Evolutionary conservation across 2,888 invertebrate species (phyloP).

Genomic region (Eupsilia transversa): DNA sequence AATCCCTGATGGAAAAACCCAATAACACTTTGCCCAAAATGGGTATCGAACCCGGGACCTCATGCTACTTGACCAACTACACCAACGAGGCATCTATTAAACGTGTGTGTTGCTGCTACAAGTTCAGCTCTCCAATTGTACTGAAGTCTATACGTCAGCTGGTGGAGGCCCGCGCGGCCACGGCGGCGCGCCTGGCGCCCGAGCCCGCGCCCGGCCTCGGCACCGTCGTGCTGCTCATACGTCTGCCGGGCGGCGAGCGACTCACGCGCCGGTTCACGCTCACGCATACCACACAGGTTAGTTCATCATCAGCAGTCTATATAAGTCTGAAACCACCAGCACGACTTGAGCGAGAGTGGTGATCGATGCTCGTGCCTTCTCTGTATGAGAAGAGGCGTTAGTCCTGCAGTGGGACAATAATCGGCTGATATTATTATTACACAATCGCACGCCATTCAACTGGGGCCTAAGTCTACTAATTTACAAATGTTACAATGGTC

Average conservation of each 20-base stretch:
- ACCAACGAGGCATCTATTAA: background rate
- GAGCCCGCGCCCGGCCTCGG: slow-evolving; percentile 94
- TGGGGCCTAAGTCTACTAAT: no score
- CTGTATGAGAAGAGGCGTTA: background rate
- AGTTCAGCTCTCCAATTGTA: slow-evolving; percentile 42
- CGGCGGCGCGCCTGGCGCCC: slow-evolving; percentile 92
- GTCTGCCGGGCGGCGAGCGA: slow-evolving; percentile 96
- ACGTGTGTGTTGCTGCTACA: background rate
- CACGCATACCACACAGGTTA: slow-evolving; percentile 95
- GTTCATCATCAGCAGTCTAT: background rate
- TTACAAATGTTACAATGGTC: no score
- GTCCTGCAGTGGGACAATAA: background rate
- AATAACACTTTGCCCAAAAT: background rate
- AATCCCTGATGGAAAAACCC: background rate
- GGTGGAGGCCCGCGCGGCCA: slow-evolving; percentile 92
- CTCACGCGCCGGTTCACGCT: slow-evolving; percentile 96
- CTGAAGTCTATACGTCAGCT: slow-evolving; percentile 83
- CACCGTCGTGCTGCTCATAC: slow-evolving; percentile 96
- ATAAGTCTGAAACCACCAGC: background rate
- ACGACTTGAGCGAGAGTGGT: background rate
- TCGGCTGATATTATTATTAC: background rate
- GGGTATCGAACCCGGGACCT: background rate
- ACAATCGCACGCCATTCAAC: background rate
- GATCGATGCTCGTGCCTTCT: background rate
- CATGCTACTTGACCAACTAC: background rate